phyloP scores from a whole-genome alignment of 1,140 invertebrate species.

The Diabrotica undecimpunctata region DNA sequence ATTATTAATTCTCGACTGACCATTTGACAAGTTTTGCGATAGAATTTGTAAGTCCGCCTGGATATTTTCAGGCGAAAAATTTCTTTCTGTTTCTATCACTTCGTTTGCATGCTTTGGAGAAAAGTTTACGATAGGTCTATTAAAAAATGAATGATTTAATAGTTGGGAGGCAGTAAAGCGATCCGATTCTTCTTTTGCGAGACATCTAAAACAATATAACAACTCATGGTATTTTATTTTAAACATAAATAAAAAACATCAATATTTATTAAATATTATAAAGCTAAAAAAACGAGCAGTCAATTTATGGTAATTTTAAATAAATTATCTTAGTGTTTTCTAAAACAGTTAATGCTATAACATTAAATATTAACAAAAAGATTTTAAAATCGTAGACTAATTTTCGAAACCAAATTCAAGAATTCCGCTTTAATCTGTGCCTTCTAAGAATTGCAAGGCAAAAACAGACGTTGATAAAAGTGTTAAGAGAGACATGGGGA shows the following conservation, averaged over 20 bases:
- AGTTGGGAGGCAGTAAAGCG: constrained; percentile 67
- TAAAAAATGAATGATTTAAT: constrained; percentile 56
- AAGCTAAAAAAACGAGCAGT: neutral
- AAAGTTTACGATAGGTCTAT: constrained; percentile 44
- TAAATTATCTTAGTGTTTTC: no score
- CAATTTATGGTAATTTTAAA: no score
- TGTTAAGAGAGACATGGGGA: no score
- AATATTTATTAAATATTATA: neutral
- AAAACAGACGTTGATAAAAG: no score
- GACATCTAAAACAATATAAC: constrained; percentile 52
- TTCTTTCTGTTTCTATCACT: constrained; percentile 29
- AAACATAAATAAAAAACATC: constrained; percentile 7
- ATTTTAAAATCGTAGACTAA: no score
- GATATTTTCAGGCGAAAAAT: constrained; percentile 31
- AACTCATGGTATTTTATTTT: no score
- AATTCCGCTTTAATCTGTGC: no score
- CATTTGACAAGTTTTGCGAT: constrained; percentile 39
- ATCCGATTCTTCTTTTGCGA: constrained; percentile 60
- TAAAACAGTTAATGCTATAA: no score
- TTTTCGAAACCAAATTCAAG: no score
- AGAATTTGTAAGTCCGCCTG: constrained; percentile 28
- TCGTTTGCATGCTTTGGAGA: constrained; percentile 41
- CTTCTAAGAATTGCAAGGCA: no score
- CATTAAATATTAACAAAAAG: no score
- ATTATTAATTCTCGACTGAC: constrained; percentile 69